Percentiles rank a stretch among this genome's conserved stretches.
These are phyloP conservation scores for Pluvianellus socialis DNA, from an alignment of 2,113 vertebrate species.

Conservation along the genomic window DNA sequence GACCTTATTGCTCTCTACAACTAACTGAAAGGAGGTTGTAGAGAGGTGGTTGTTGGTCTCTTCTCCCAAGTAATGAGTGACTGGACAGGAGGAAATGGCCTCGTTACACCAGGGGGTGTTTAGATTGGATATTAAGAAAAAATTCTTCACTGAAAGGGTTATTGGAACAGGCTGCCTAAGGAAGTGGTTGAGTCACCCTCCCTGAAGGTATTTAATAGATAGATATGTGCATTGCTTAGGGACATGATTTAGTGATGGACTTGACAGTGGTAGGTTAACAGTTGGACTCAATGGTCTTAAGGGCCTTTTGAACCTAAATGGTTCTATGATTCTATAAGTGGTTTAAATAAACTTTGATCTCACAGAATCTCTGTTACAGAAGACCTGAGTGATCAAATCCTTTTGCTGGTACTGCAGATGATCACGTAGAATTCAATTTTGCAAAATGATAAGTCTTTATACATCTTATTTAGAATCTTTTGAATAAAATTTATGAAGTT, in stretches of 20 bases:
- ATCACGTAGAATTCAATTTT: background rate
- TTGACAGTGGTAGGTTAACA: background rate
- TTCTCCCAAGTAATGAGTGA: background rate
- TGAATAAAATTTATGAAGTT: background rate
- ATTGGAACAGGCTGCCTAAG: background rate
- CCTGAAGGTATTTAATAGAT: background rate
- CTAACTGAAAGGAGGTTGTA: background rate
- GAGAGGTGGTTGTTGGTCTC: background rate
- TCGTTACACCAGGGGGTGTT: background rate
- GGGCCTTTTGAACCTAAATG: background rate
- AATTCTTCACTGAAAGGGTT: background rate
- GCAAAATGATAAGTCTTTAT: background rate
- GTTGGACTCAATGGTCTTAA: background rate
- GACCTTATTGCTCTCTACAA: background rate
- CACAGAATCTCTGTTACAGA: background rate
- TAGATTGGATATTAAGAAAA: background rate
- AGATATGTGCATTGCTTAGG: background rate
- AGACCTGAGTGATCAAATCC: background rate
- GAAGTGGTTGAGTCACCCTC: background rate
- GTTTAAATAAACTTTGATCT: background rate
- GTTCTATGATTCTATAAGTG: background rate
- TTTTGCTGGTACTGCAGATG: background rate
- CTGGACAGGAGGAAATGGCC: background rate
- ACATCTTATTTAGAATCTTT: background rate
- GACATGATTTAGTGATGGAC: background rate